Conservation (phyloP, 2,113 vertebrate species). For the Cnemophilus loriae region DNA sequence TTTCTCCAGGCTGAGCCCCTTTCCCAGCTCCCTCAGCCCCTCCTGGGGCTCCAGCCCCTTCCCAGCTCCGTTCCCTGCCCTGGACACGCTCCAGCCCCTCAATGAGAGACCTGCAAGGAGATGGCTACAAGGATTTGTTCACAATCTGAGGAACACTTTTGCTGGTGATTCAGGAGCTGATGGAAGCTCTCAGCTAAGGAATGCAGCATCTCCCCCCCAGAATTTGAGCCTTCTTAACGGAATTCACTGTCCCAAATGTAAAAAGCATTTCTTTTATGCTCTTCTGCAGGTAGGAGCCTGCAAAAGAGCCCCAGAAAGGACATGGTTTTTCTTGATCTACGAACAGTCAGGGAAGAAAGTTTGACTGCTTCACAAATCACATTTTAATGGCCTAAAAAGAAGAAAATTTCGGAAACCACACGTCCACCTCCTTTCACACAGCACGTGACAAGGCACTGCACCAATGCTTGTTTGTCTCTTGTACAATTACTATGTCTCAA, state of each 20-base stretch:
- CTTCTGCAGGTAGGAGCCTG: not conserved
- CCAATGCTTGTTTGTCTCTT: not conserved
- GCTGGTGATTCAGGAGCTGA: not conserved
- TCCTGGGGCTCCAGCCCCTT: not conserved
- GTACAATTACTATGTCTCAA: not conserved
- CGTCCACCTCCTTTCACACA: not conserved
- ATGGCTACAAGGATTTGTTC: not conserved
- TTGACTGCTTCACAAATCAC: not conserved
- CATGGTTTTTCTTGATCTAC: not conserved
- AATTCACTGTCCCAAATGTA: not conserved
- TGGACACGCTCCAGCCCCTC: rapidly evolving
- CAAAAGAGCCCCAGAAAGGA: not conserved
- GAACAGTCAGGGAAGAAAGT: not conserved
- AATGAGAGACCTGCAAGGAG: not conserved
- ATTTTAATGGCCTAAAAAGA: not conserved
- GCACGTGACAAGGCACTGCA: not conserved
- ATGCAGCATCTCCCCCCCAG: not conserved
- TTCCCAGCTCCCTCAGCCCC: not conserved
- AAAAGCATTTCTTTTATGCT: not conserved
- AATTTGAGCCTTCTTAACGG: not conserved
- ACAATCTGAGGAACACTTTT: not conserved
- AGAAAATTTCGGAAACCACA: not conserved
- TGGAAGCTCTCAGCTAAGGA: not conserved
- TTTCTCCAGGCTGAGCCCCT: not conserved
- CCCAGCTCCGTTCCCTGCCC: not conserved